Evolutionary conservation across 2,888 invertebrate genomes (phyloP), one percentile per base, ranked within the genome.

Genomic region (Cheilosia scutellata): DNA sequence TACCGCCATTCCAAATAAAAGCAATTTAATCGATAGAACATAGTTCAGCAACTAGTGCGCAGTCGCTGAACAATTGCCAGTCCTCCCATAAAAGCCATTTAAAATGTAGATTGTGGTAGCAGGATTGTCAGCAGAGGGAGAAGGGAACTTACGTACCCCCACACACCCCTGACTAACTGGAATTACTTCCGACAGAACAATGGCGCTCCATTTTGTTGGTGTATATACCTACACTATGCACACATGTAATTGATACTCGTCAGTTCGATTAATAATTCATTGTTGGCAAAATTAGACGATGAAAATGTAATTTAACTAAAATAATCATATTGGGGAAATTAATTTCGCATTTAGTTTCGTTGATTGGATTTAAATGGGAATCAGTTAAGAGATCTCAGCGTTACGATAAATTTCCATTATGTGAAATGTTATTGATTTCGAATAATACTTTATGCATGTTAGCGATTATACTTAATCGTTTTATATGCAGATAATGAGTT

Each of bases 291-390:
- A 82, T 86, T 82, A 82, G 82, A 86, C 82, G 78, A 86, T 87
- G 82, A 77, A 87, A 87, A 87, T 83, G 79, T 87, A 75, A 87
- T 83, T 87, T 76, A 83, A 83, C 83, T 79, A 83, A 87, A 83
- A 62, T 83, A 79, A 87, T 83, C 78, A 79, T 83, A 79, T 71
- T 78, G 65, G 37, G 78, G 71, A 83, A 79, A 87, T 83, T 87
- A 87, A 83, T 75, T 78, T 87, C 78, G 62, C 82, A 79, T 87
- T 87, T 87, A 77, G 87, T 87, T 82, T 76, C 42, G 74, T 74
- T 82, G 82, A 82, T 87, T 87, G 82, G 70, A 78, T 87, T 82
- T 68, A 87, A 82, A 87, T 87, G 76, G 82, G 76, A 62, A 76
- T 62, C 71, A 77, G 76, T 86, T 86, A 76, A 60, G 71, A 71